Conservation (phyloP, 2,888 invertebrate species). For the Ochropleura plecta region DNA sequence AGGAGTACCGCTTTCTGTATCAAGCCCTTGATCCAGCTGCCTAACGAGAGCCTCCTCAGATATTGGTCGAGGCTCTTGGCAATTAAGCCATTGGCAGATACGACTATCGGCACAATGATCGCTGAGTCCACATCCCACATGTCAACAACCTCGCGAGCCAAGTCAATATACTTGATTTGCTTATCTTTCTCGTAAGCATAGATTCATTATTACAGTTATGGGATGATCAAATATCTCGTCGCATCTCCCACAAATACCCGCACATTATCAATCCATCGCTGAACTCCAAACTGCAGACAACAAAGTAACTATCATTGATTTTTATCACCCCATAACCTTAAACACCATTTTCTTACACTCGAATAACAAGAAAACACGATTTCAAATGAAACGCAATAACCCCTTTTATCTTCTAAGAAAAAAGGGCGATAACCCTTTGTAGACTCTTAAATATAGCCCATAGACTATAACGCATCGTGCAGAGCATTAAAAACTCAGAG, state of each 20-base stretch:
- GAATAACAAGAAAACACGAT: slow-evolving; percentile 26
- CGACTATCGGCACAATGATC: too few relatives aligned
- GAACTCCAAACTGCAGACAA: slow-evolving; percentile 14
- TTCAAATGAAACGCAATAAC: slow-evolving; percentile 13
- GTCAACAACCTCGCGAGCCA: too few relatives aligned
- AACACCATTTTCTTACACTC: slow-evolving; percentile 4
- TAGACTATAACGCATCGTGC: slow-evolving; percentile 23
- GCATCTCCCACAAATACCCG: neutral
- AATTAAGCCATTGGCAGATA: too few relatives aligned
- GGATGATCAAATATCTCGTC: neutral
- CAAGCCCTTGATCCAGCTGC: too few relatives aligned
- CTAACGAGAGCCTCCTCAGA: too few relatives aligned
- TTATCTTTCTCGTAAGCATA: too few relatives aligned
- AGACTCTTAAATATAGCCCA: slow-evolving; percentile 12
- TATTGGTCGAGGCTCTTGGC: too few relatives aligned
- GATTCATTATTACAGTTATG: neutral
- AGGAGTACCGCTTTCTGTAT: too few relatives aligned
- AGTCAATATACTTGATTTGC: too few relatives aligned
- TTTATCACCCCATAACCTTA: slow-evolving; percentile 43
- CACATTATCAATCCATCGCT: slow-evolving; percentile 4
- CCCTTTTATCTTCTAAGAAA: slow-evolving; percentile 7
- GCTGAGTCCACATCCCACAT: too few relatives aligned
- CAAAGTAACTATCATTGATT: slow-evolving; percentile 33
- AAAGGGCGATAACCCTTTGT: slow-evolving; percentile 17
- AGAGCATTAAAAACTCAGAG: slow-evolving; percentile 56